Base-by-base conservation (phyloP, 64 coral and sea anemone species). In the Hydrozoanthus tunicans region DNA sequence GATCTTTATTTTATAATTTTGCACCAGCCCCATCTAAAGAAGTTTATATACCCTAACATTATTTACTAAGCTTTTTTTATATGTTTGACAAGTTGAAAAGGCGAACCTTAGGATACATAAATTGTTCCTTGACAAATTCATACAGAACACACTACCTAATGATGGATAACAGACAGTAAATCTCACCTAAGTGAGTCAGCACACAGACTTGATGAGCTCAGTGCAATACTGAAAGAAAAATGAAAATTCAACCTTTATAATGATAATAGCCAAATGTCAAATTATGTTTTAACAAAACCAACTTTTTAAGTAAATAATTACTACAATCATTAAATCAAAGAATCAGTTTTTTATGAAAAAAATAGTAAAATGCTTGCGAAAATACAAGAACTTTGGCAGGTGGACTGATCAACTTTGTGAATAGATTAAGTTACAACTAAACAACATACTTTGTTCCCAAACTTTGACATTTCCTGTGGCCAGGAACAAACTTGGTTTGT, bases 111-210 rank as follows among this genome's bases (percentile, higher is more conserved):
- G 32, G 32, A 1, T 43, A 43, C 32, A 43, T 43, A 43, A 43
- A 43, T 43, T 43, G 32, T 43, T 1, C 32, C 32, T 20, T 43
- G 32, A 43, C 32, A 43, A 43, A 43, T 43, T 43, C 32, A 1
- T 43, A 43, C 32, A 43, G 32, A 43, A 0, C 32, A 43, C 32
- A 43, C 32, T 3, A 13, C 25, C 0, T n/a, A 82, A 62, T 17
- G 79, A 32, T 32, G 59, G 80, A 82, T 65, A 64, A 64, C 14
- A 64, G 32, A 58, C 24, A 7, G 59, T 78, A 13, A 63, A 6
- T 84, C 69, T 88, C 56, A 88, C 84, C 84, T 88, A 74, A 74
- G 84, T 27, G 84, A 88, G 9, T 88, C 83, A 7, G 81, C 67
- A 26, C 61, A 85, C 54, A 70, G 64, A 15, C 64, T 66, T 70